Base-by-base conservation (phyloP, 2,888 invertebrate species). In the Lordiphosa andalusiaca region DNA sequence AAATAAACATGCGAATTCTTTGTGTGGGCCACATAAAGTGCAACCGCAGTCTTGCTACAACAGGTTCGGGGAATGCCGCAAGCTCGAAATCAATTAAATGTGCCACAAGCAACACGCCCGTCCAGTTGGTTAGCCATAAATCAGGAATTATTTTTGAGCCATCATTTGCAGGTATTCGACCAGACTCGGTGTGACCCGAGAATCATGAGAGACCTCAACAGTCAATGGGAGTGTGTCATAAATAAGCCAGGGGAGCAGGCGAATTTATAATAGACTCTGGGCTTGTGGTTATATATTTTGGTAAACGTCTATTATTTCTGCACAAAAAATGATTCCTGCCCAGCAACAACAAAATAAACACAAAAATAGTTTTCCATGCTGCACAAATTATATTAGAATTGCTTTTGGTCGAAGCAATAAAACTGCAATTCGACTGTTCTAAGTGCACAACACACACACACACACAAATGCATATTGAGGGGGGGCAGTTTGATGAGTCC, bases 201-300 rank as follows among this genome's bases (percentile, higher is more conserved):
- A 10, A 9, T 52, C 37, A 10, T 52, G 21, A 12, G 13, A 21
- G 33, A 36, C 47, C 55, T 58, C 59, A 61, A 61, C 62, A 60
- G 70, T 62, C 81, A 74, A 76, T 74, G 50, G 57, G 69, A 80
- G 72, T 75, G 62, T 5, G 10, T 30, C 21, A 49, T 56, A 58
- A 78, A 80, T 72, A 62, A 60, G 41, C 53, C 50, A 51, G 16
- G 21, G 35, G 44, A 48, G 57, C 38, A 23, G 40, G 21, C 7
- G 33, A 39, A 48, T 57, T 63, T 63, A 25, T 50, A 63, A 63
- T 56, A 56, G 65, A 65, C 66, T 55, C 48, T 63, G 62, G 19
- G 46, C 56, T 19, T 19, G 49, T 10, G 9, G 30, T 9, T 9
- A 1, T 9, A 3, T 10, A 10, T 30, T 30, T 30, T 10, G 10